Evolutionary conservation across 2,113 vertebrate species (phyloP).

Genomic region (Maccullochella peelii): DNA sequence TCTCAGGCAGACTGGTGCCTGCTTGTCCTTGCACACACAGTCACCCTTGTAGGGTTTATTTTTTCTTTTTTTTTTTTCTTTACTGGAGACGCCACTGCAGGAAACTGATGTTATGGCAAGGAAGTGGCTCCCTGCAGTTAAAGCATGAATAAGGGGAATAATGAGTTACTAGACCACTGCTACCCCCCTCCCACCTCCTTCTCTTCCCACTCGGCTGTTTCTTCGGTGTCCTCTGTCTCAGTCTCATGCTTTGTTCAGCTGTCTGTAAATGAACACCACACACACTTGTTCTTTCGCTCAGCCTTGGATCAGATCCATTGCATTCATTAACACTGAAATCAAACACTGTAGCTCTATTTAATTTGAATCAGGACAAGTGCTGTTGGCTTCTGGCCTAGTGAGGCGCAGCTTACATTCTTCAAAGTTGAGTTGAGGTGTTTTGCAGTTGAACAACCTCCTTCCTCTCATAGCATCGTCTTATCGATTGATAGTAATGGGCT

Average conservation of each 20-base stretch:
- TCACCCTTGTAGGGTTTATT: slow-evolving; percentile 41
- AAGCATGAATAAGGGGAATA: slow-evolving; percentile 70
- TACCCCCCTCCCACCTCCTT: neutral
- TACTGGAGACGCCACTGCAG: slow-evolving; percentile 69
- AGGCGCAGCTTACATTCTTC: neutral
- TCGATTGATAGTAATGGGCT: neutral
- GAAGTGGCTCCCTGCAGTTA: slow-evolving; percentile 75
- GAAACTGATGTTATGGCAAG: slow-evolving; percentile 80
- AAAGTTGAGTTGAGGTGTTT: neutral
- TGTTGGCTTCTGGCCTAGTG: neutral
- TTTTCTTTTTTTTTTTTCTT: slow-evolving; percentile 27
- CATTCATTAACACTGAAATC: slow-evolving; percentile 55
- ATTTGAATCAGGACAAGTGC: slow-evolving; percentile 41
- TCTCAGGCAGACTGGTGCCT: slow-evolving; percentile 57
- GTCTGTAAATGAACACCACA: slow-evolving; percentile 37
- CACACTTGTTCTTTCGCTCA: slow-evolving; percentile 35
- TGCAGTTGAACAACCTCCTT: neutral
- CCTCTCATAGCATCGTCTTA: neutral
- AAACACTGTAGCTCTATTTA: slow-evolving; percentile 51
- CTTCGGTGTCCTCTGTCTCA: slow-evolving; percentile 30
- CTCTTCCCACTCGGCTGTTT: slow-evolving; percentile 24
- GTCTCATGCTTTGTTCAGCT: slow-evolving; percentile 38
- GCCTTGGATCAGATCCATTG: slow-evolving; percentile 47
- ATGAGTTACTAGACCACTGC: slow-evolving; percentile 49
- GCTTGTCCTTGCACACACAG: slow-evolving; percentile 58